These are phyloP conservation scores for Proales similis DNA, from an alignment of 1,140 invertebrate species.

Conservation along the genomic window DNA sequence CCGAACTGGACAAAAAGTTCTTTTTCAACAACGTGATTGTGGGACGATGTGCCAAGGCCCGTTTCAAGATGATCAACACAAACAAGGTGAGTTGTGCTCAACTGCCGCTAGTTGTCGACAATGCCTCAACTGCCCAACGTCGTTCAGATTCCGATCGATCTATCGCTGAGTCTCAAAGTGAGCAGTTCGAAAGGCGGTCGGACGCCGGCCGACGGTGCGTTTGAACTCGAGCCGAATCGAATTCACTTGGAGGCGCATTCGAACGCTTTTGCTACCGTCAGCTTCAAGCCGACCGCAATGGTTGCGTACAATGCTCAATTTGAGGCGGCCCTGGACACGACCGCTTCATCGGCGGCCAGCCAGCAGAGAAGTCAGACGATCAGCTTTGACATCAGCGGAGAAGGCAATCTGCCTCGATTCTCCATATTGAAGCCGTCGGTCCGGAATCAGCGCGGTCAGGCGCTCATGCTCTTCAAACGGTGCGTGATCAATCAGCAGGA, in stretches of 20 bases:
- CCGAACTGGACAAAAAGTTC: slow-evolving; percentile 51
- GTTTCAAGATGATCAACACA: slow-evolving; percentile 52
- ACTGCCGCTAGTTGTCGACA: not conserved
- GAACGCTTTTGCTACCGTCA: slow-evolving; percentile 49
- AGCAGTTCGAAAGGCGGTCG: slow-evolving; percentile 32
- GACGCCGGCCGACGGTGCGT: slow-evolving; percentile 43
- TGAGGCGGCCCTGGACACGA: slow-evolving; percentile 49
- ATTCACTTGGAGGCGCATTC: slow-evolving; percentile 49
- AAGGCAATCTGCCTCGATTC: slow-evolving; percentile 51
- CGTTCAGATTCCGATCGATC: slow-evolving; percentile 49
- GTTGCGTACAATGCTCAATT: slow-evolving; percentile 47
- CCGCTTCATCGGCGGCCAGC: slow-evolving; percentile 40
- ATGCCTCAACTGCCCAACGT: not conserved
- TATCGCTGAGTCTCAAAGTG: slow-evolving; percentile 43
- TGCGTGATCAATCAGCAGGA: slow-evolving; percentile 45
- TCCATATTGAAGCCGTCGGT: slow-evolving; percentile 47
- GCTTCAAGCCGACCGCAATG: slow-evolving; percentile 51
- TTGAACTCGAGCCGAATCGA: slow-evolving; percentile 50
- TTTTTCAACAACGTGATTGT: slow-evolving; percentile 54
- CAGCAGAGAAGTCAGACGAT: slow-evolving; percentile 45
- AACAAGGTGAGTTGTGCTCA: slow-evolving; percentile 43
- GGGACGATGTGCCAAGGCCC: slow-evolving; percentile 48
- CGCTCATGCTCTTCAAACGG: slow-evolving; percentile 48
- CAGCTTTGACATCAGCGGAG: slow-evolving; percentile 50
- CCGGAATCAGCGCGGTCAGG: slow-evolving; percentile 51